These are phyloP conservation scores for Emydocephalus ijimae DNA, from an alignment of 2,113 vertebrate genomes.

Conservation along the genomic window DNA sequence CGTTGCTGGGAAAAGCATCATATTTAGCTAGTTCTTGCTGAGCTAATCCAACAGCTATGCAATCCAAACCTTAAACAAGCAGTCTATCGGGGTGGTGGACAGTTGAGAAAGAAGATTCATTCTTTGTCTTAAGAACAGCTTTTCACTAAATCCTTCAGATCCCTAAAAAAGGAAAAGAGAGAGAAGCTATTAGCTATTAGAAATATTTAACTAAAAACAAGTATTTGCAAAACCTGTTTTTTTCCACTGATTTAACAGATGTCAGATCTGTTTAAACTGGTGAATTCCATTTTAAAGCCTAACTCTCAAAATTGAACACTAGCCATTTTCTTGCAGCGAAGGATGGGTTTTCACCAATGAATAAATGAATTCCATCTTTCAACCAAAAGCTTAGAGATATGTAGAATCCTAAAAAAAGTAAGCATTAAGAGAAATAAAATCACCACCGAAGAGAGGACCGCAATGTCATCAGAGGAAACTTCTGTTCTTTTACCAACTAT, in stretches of 20 bases:
- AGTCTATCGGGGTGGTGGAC: conserved; percentile 80
- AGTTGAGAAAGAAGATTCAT: conserved; percentile 88
- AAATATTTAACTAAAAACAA: background rate
- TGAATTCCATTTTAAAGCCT: background rate
- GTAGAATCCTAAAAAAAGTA: background rate
- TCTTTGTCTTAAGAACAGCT: conserved; percentile 80
- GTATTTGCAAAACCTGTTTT: background rate
- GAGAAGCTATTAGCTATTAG: background rate
- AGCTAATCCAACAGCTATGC: background rate
- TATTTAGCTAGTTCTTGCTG: background rate
- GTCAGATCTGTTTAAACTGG: background rate
- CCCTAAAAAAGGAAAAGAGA: conserved; percentile 68
- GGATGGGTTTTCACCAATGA: background rate
- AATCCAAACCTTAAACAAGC: conserved; percentile 83
- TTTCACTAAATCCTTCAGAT: conserved; percentile 76
- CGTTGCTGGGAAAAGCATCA: background rate
- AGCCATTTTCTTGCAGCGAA: background rate
- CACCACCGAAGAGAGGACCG: background rate
- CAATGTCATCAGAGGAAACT: background rate
- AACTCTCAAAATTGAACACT: background rate
- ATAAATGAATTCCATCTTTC: background rate
- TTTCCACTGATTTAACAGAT: background rate
- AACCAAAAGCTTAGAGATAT: background rate
- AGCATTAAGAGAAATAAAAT: background rate
- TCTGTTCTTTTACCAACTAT: background rate